phyloP scores from a whole-genome alignment of 2,797 vertebrate species.

The Hapalemur alaotrensis region DNA sequence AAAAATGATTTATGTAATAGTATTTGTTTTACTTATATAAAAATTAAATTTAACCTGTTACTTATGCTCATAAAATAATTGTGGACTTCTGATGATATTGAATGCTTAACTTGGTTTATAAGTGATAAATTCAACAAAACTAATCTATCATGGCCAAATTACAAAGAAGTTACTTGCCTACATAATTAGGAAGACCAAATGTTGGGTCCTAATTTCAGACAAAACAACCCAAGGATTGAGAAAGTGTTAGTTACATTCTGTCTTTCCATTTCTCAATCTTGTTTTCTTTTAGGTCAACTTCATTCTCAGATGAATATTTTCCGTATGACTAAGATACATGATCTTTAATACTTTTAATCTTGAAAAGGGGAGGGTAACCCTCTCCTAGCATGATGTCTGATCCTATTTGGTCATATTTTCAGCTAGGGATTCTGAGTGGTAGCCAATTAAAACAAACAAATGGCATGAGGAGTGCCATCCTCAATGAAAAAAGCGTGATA shows the following conservation, averaged over 20 bases:
- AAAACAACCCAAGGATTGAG: neutral
- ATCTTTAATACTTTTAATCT: neutral
- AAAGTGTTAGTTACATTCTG: neutral
- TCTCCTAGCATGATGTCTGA: neutral
- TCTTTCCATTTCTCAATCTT: neutral
- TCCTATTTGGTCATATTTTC: neutral
- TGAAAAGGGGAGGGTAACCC: neutral
- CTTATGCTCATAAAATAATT: neutral
- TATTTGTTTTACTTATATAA: constrained; percentile 33
- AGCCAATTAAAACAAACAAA: neutral
- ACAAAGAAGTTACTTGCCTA: neutral
- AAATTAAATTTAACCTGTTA: neutral
- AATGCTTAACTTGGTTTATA: neutral
- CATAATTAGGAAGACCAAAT: neutral
- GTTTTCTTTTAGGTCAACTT: neutral
- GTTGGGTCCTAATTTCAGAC: neutral
- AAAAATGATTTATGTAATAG: neutral
- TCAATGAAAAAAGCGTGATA: neutral
- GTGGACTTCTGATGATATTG: neutral
- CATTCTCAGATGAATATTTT: neutral
- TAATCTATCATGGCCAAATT: neutral
- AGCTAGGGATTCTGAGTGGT: neutral
- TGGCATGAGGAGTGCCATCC: neutral
- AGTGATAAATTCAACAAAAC: constrained; percentile 22
- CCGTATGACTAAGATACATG: neutral